Evolutionary conservation across 2,888 invertebrate genomes (phyloP), one percentile per base, ranked within the genome.

Genomic region (Drosophila percnosoma): DNA sequence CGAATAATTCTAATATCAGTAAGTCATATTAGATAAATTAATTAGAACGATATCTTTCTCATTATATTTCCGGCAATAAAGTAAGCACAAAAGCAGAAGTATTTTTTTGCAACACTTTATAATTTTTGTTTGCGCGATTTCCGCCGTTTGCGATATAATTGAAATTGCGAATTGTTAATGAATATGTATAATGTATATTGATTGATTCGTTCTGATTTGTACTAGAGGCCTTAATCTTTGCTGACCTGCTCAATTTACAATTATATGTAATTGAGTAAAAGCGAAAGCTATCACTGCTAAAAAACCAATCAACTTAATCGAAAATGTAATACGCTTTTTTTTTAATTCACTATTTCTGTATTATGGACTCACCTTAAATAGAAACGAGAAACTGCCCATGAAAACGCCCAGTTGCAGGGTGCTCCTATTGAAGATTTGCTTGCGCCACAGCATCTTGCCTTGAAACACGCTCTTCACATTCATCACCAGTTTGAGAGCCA

Each of bases 351-450:
- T 18, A 29, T 18, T 13, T 21, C 21, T 24, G 4, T 5, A 15
- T 29, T 40, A 6, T 4, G 2, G 24, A 45, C 62, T 31, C 21
- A 96, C 96, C 93, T 95, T 95, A 90, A 95, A 96, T 42, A 96
- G 89, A 55, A 95, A 95, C 7, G 95, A 94, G 90, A 96, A 96
- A 77, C 95, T 95, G 55, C 96, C 96, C 79, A 97, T 93, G 89
- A 96, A 96, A 57, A 94, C 91, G 45, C 95, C 96, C 73, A 96
- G 91, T 80, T 95, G 94, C 10, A 96, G 89, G 33, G 94, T 95
- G 71, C 94, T 93, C 74, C 91, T 94, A 80, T 94, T 94, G 54
- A 95, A 94, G 27, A 96, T 90, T 27, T 94, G 93, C 52, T 93
- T 93, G 53, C 93, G 93, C 65, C 95, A 91, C 38, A 93, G 87